A percentile compares a stretch with the other conserved stretches of the same genome.
Evolutionary conservation across 1,140 invertebrate species (phyloP).

Genomic region (Euwallacea fornicatus): DNA sequence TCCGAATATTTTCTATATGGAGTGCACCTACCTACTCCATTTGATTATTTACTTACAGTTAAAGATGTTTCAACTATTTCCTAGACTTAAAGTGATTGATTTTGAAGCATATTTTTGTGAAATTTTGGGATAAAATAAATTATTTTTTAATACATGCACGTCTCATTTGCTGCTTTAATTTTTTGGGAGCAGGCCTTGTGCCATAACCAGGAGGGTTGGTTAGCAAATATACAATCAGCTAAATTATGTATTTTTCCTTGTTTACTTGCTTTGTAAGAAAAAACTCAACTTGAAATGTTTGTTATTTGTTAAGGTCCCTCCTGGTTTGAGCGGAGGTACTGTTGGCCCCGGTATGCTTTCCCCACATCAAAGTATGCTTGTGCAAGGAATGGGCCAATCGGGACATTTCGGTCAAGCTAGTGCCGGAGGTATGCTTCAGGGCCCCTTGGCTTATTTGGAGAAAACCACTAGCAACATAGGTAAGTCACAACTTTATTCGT

Average conservation of each 20-base stretch:
- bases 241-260: constrained; percentile 6
- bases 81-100: not conserved
- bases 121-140: constrained; percentile 1
- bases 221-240: constrained; percentile 36
- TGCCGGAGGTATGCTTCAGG: constrained; percentile 63
- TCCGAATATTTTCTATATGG: not conserved
- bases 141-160: not conserved
- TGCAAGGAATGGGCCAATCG: constrained; percentile 54
- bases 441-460: constrained; percentile 75
- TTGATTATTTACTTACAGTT: not conserved
- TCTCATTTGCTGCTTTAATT: too few species aligned
- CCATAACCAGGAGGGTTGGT: constrained; percentile 39
- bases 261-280: not conserved
- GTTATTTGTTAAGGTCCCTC: constrained; percentile 47
- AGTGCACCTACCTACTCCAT: not conserved
- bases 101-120: constrained; percentile 2
- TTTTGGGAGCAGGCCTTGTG: not conserved
- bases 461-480: constrained; percentile 83
- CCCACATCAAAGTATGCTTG: constrained; percentile 60
- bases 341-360: constrained; percentile 51
- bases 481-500: constrained; percentile 38
- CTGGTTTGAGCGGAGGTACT: constrained; percentile 49
- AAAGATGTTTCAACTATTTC: not conserved
- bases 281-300: not conserved
- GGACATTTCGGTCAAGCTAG: constrained; percentile 54